Evolutionary conservation across 1,140 invertebrate species (phyloP), one percentile per base, ranked within the genome.

Genomic region (Drosophila willistoni): DNA sequence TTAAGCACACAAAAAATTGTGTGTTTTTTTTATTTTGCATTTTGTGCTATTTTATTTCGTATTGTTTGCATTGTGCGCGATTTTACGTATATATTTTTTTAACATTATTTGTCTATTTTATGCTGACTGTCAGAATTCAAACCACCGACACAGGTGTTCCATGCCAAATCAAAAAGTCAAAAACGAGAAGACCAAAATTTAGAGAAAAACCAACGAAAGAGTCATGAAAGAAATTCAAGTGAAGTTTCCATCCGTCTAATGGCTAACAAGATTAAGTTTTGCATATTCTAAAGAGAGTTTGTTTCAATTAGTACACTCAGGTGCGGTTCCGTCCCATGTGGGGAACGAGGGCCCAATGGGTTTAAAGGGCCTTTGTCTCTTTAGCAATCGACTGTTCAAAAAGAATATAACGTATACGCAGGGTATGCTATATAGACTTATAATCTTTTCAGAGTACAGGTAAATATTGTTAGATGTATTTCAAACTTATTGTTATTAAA

Each of bases 261-360:
- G 44, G 44, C 44, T 22, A 51, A 51, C 44, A 51, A 51, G 44
- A 51, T 51, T 9, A 51, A 51, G 44, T 22, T 51, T 51, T 51
- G 44, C 44, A 51, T 51, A 51, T 51, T 51, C 44, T 22, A 2
- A 22, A 51, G 19, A 51, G 17, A 51, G 44, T 22, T 51, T 12
- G 2, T 22, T 51, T 51, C 17, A 51, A 51, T 51, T 51, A 51
- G 44, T 51, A 9, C n/a, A n/a, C 3, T 51, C 44, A 51, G 44
- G 44, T 7, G 44, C 44, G 44, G 44, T 22, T 51, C 17, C 22
- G 2, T 3, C 2, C 14, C 17, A 12, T n/a, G 10, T 13, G 3
- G 0, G 2, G 29, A 29, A 29, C 1, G 29, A 6, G 25, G 5
- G 29, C 6, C 5, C 5, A 29, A 29, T 29, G 29, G 2, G 0